Evolutionary conservation across 2,113 vertebrate genomes (phyloP).

Genomic region (Scomber japonicus): DNA sequence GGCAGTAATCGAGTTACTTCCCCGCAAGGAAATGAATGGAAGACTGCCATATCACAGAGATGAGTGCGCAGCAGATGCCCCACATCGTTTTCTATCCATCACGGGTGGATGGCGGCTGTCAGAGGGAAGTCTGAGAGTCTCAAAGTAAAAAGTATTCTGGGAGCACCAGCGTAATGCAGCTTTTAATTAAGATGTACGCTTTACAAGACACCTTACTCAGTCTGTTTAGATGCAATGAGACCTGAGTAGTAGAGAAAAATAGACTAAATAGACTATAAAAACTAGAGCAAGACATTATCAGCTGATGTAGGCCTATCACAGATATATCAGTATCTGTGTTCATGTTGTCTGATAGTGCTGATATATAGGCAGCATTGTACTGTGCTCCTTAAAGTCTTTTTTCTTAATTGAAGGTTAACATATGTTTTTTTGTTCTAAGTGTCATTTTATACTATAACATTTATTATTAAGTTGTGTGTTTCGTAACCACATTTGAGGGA

Average conservation of each 20-base stretch:
- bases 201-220: not conserved
- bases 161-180: not conserved
- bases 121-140: conserved; percentile 14
- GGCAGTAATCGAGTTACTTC: conserved; percentile 40
- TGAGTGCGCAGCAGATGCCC: not conserved
- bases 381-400: no score
- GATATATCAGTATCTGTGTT: no score
- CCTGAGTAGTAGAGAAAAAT: not conserved
- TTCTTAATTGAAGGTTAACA: no score
- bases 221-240: not conserved
- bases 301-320: no score
- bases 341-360: no score
- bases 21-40: conserved; percentile 4
- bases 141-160: conserved; percentile 9
- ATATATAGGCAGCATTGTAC: no score
- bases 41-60: conserved; percentile 9
- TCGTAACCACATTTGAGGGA: no score
- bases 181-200: conserved; percentile 35
- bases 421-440: no score
- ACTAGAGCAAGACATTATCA: no score
- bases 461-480: no score
- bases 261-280: not conserved
- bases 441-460: no score
- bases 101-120: not conserved
- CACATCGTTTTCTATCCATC: conserved; percentile 23